phyloP scores from a whole-genome alignment of 2,797 vertebrate species.

The Ptychobarbus kaznakovi region DNA sequence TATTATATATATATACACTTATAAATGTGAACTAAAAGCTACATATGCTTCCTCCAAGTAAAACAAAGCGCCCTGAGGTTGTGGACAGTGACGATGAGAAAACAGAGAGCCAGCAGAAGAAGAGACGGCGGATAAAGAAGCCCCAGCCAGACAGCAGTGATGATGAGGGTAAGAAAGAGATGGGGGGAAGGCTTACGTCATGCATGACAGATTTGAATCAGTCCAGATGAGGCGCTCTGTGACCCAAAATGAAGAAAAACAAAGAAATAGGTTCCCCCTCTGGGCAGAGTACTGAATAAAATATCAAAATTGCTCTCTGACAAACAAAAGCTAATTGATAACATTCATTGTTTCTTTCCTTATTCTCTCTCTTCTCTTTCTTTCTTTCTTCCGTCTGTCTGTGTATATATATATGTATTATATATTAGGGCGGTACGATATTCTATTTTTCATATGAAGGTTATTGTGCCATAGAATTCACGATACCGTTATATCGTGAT shows the following conservation, averaged over 20 bases:
- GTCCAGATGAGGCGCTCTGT: constrained; percentile 23
- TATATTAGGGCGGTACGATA: too few relatives aligned
- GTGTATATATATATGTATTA: too few relatives aligned
- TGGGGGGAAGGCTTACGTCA: neutral
- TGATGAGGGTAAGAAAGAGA: constrained; percentile 82
- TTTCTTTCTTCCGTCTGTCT: neutral
- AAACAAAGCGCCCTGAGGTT: constrained; percentile 78
- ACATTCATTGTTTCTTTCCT: constrained; percentile 3
- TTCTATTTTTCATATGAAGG: too few relatives aligned
- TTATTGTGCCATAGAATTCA: too few relatives aligned
- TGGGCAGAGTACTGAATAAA: constrained; percentile 20
- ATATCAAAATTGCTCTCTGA: constrained; percentile 28
- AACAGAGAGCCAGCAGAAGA: constrained; percentile 80
- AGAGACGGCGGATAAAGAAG: constrained; percentile 87
- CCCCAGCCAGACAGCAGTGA: constrained; percentile 90
- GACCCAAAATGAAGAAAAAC: constrained; percentile 31
- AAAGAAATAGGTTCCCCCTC: constrained; percentile 22
- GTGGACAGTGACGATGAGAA: constrained; percentile 84
- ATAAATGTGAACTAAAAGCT: neutral
- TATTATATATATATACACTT: neutral
- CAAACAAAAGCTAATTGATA: constrained; percentile 31
- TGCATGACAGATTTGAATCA: constrained; percentile 30
- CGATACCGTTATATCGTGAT: too few relatives aligned
- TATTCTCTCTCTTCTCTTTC: neutral
- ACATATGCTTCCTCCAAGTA: constrained; percentile 67